phyloP scores from a whole-genome alignment of 2,888 invertebrate genomes.

The Dorcus parallelipipedus region DNA sequence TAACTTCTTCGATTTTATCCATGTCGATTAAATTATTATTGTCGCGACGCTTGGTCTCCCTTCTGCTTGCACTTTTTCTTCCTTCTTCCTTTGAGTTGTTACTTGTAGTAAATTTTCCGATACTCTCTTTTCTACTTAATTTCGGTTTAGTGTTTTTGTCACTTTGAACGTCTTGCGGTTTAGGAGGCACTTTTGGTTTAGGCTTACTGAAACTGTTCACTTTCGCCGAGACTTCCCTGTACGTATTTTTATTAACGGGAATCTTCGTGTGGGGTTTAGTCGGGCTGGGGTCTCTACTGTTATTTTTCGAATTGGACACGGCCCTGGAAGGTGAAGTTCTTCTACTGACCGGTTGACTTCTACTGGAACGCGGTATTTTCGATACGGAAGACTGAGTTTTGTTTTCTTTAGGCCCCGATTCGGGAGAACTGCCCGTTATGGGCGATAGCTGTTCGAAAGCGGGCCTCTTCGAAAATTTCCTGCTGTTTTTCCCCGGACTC shows the following conservation, averaged over 20 bases:
- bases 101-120: slow-evolving; percentile 17
- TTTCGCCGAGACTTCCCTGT: slow-evolving; percentile 45
- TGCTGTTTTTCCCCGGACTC: slow-evolving; percentile 24
- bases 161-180: slow-evolving; percentile 38
- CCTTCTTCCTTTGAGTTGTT: background rate
- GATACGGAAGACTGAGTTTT: slow-evolving; percentile 43
- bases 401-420: slow-evolving; percentile 23
- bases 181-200: slow-evolving; percentile 47
- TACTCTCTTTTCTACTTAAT: slow-evolving; percentile 31
- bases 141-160: slow-evolving; percentile 14
- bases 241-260: slow-evolving; percentile 32
- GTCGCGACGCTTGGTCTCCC: background rate
- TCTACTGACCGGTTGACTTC: slow-evolving; percentile 29
- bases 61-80: background rate
- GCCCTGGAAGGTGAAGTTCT: slow-evolving; percentile 26
- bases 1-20: too few species aligned
- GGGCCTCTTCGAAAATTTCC: slow-evolving; percentile 23
- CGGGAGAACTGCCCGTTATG: slow-evolving; percentile 46
- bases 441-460: slow-evolving; percentile 44
- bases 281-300: slow-evolving; percentile 42
- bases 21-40: too few species aligned
- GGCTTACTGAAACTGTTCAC: slow-evolving; percentile 40
- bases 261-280: slow-evolving; percentile 33
- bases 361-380: slow-evolving; percentile 33
- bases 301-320: slow-evolving; percentile 23